Percentiles rank a stretch among this genome's conserved stretches.
Conservation (phyloP, 2,113 vertebrate genomes). For the Megalops atlanticus region DNA sequence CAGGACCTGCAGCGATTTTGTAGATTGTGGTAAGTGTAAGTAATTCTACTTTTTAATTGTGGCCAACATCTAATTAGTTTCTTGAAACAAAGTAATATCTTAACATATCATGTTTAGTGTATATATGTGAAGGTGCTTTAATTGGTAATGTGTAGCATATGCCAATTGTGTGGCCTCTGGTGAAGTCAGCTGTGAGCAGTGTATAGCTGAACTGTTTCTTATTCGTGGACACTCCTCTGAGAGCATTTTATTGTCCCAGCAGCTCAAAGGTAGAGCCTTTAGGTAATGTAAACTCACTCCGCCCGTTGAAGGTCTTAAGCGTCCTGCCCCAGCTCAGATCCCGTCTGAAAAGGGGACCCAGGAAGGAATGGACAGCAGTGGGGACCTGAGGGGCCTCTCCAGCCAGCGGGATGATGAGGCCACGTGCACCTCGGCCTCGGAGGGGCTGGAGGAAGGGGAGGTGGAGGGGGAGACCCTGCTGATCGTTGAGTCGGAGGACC, state of each 20-base stretch:
- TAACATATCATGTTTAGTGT: too few relatives aligned
- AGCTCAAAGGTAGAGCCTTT: not conserved
- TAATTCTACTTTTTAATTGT: too few relatives aligned
- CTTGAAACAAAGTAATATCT: too few relatives aligned
- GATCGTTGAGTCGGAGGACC: slow-evolving; percentile 93
- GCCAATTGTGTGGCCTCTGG: not conserved
- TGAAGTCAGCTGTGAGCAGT: not conserved
- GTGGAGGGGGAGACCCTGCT: slow-evolving; percentile 95
- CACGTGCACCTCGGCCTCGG: slow-evolving; percentile 84
- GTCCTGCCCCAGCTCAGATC: not conserved
- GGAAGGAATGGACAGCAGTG: slow-evolving; percentile 78
- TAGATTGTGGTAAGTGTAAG: too few relatives aligned
- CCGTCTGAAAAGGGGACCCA: not conserved
- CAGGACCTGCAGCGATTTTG: too few relatives aligned
- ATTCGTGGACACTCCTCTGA: too few relatives aligned
- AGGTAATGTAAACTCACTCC: not conserved
- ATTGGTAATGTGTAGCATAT: too few relatives aligned
- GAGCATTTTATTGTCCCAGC: not conserved
- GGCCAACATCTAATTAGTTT: too few relatives aligned
- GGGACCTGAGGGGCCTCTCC: slow-evolving; percentile 71
- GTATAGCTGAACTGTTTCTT: too few relatives aligned
- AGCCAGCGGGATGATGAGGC: slow-evolving; percentile 80
- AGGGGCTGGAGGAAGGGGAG: slow-evolving; percentile 94
- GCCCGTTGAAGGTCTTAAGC: not conserved
- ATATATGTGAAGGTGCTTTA: too few relatives aligned